Evolutionary conservation across 2,888 invertebrate species (phyloP), one percentile per base, ranked within the genome.

Genomic region (Plebejus argus): DNA sequence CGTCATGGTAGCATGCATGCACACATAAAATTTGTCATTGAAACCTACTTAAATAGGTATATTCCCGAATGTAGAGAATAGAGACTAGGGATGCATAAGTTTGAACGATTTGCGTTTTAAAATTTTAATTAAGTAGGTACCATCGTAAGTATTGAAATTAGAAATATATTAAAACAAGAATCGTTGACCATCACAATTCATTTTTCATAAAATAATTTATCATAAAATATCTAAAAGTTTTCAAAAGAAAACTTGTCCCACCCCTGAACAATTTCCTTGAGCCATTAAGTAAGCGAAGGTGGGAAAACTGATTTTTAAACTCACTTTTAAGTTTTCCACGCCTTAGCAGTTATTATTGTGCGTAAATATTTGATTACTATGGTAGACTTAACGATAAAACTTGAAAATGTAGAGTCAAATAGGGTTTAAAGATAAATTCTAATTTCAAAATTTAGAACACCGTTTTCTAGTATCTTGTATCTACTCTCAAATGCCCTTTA

Each of bases 241-340:
- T n/a, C n/a, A 58, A 58, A 20, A 10, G n/a, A 20, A 58, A 61
- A 12, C 12, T 61, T 66, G 28, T 66, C 28, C 28, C 66, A 66
- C 15, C 66, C 66, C 66, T 66, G 15, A 66, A 66, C 66, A 33
- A 6, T 66, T 66, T 66, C 28, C 66, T 66, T 66, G 66, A 23
- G 28, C 28, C 66, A 12, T 66, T 66, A 5, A 6, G 23, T 28
- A 66, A 18, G 28, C 66, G 28, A 33, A 33, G 28, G 66, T 66
- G 15, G 66, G 28, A 66, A 66, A 66, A 33, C 15, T 66, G 28
- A 28, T 28, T 66, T 28, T 66, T 66, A 66, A 28, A 66, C 15
- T 6, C 6, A 28, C 15, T 28, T 28, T 20, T 20, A 66, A 66
- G 28, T 33, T 66, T 66, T 28, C 28, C 15, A 33, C 0, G 8